phyloP scores from a whole-genome alignment of 2,113 vertebrate species.

The Suncus etruscus region DNA sequence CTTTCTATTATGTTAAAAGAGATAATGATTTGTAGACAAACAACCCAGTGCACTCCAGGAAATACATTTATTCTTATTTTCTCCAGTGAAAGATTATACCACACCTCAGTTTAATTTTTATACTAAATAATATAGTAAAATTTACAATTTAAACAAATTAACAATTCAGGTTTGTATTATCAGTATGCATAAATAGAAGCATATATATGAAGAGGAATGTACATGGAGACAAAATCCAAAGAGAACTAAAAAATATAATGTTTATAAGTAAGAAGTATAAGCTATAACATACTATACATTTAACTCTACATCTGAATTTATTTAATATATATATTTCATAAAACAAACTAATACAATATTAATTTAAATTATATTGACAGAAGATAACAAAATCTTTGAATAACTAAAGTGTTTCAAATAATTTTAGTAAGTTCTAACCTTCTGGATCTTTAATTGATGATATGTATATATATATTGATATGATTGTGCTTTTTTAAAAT shows the following conservation, averaged over 20 bases:
- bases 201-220: no score
- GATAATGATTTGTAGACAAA: neutral
- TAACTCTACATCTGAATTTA: neutral
- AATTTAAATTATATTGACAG: neutral
- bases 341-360: neutral
- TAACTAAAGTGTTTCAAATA: conserved; percentile 20
- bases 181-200: neutral
- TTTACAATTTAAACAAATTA: neutral
- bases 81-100: neutral
- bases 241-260: neutral
- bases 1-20: neutral
- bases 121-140: neutral
- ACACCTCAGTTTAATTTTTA: neutral
- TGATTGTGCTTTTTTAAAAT: no score
- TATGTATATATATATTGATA: neutral
- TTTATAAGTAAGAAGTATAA: conserved; percentile 5
- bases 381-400: conserved; percentile 45
- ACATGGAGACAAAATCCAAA: neutral
- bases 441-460: neutral
- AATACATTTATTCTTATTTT: conserved; percentile 18
- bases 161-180: conserved; percentile 5
- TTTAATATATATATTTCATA: neutral
- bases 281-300: conserved; percentile 22
- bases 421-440: neutral
- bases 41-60: neutral